These are phyloP conservation scores for Cerastis leucographa DNA, from an alignment of 2,888 invertebrate genomes.

Conservation along the genomic window DNA sequence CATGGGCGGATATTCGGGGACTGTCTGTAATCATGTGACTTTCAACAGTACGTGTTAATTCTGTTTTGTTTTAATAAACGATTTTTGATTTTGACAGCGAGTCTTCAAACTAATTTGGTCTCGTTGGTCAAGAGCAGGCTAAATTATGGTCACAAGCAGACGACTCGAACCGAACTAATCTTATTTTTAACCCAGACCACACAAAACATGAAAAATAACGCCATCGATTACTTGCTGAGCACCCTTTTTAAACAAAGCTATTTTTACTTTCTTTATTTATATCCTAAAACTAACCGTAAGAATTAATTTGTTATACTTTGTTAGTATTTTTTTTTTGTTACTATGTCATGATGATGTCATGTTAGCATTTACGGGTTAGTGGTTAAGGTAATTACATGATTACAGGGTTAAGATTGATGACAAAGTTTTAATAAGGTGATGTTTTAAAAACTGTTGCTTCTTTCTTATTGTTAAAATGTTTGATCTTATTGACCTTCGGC, in stretches of 20 bases:
- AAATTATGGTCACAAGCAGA: no score
- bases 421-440: neutral
- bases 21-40: no score
- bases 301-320: conserved; percentile 59
- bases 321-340: conserved; percentile 35
- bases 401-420: conserved; percentile 57
- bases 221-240: conserved; percentile 10
- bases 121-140: no score
- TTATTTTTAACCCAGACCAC: conserved; percentile 25
- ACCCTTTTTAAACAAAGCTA: conserved; percentile 42
- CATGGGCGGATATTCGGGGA: no score
- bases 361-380: conserved; percentile 62
- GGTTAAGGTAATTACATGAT: conserved; percentile 61
- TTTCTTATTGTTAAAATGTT: neutral
- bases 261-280: conserved; percentile 57
- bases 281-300: conserved; percentile 24
- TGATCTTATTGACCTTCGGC: neutral
- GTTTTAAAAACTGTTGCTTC: neutral
- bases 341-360: conserved; percentile 45
- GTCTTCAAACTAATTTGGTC: no score
- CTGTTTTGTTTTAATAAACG: no score
- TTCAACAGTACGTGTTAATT: no score
- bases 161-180: neutral
- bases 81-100: no score
- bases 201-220: conserved; percentile 34